Base-by-base conservation (phyloP, 2,888 invertebrate species). In the Cephus spinipes region DNA sequence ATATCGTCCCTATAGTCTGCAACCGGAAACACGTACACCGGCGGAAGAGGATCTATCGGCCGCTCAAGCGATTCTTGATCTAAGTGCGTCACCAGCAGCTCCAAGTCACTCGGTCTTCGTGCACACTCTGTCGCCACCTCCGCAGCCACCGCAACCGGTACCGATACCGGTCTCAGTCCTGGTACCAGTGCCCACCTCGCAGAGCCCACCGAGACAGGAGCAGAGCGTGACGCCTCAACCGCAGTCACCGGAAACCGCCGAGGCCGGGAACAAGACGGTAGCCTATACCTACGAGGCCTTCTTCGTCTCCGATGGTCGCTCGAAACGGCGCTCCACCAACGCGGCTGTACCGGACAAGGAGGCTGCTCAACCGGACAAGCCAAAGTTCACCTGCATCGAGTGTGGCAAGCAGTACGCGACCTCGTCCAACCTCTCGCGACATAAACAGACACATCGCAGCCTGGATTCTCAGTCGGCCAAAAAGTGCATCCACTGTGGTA, bases 401-500 rank as follows among this genome's bases (percentile, higher is more conserved):
- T 98, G 98, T 91, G 98, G 98, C 36, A 98, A 98, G 90, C 94
- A 96, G 84, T 98, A 98, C 92, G 97, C 97, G 76, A 98, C 98
- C 0, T 97, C 97, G 1, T 97, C 97, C 40, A 98, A 98, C 89
- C 93, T 98, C 78, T 97, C 97, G 33, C 94, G 97, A 32, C 97
- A 98, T 92, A 96, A 97, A 88, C 98, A 98, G 92, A 98, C 98
- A 0, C 98, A 98, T 89, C 94, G 98, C 12, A 95, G 95, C 85
- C 93, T 96, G 69, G 96, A 99, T 93, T 98, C 98, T 3, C 96
- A 97, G 86, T 95, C 97, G 81, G 98, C 98, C 68, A 98, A 98
- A 92, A 97, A 97, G 88, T 99, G 99, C 92, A 96, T 96, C 89
- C 97, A 98, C 85, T 99, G 98, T 92, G 97, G 97, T 85, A 98